phyloP scores from a whole-genome alignment of 1,140 invertebrate genomes.

The Aphaenogaster rudis region DNA sequence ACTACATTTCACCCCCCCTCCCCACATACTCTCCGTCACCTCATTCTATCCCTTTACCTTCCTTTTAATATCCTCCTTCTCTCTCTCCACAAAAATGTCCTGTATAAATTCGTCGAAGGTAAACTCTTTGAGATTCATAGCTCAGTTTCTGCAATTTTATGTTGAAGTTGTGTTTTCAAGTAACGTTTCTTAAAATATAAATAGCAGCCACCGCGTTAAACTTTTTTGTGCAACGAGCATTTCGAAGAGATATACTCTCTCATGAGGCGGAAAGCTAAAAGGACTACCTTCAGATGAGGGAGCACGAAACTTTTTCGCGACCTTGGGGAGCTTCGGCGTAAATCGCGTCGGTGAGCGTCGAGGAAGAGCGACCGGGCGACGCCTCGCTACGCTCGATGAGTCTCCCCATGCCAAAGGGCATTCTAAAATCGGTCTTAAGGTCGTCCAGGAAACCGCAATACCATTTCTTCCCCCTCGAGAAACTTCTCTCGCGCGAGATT shows the following conservation, averaged over 20 bases:
- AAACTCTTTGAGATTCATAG: not conserved
- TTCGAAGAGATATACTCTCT: not conserved
- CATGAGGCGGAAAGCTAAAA: slow-evolving; percentile 6
- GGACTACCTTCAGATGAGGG: slow-evolving; percentile 67
- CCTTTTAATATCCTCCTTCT: too few relatives aligned
- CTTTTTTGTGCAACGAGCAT: not conserved
- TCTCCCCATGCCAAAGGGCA: slow-evolving; percentile 60
- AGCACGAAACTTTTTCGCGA: slow-evolving; percentile 74
- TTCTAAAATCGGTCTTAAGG: slow-evolving; percentile 72
- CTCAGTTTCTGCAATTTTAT: not conserved
- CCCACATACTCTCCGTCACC: too few relatives aligned
- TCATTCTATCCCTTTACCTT: too few relatives aligned
- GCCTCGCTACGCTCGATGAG: slow-evolving; percentile 41
- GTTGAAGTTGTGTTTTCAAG: not conserved
- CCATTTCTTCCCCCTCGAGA: slow-evolving; percentile 48
- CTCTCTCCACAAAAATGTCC: not conserved
- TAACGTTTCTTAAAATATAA: not conserved
- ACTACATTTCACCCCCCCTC: too few relatives aligned
- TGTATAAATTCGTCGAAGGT: not conserved
- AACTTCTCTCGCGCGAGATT: slow-evolving; percentile 21
- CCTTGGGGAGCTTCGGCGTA: slow-evolving; percentile 69
- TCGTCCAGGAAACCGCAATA: slow-evolving; percentile 60
- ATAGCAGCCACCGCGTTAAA: not conserved
- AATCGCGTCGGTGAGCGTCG: slow-evolving; percentile 54
- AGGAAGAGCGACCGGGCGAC: slow-evolving; percentile 54